Conservation (phyloP, 2,888 invertebrate genomes). For the Phortica magna region DNA sequence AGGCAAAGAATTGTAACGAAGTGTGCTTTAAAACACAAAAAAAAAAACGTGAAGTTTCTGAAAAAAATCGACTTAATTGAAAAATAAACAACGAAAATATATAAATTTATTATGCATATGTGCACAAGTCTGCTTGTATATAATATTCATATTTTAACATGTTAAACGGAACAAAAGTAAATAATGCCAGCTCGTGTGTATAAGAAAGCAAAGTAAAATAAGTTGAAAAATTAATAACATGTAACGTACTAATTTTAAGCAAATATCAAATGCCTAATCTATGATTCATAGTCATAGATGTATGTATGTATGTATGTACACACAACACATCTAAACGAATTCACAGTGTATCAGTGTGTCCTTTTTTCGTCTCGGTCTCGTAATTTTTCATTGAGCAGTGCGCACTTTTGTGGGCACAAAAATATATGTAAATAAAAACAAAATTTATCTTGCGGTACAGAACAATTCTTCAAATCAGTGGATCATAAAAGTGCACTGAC, state of each 20-base stretch:
- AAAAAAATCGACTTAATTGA: neutral
- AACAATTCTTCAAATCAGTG: slow-evolving; percentile 1
- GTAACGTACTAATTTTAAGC: slow-evolving; percentile 61
- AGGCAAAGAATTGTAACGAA: too few relatives aligned
- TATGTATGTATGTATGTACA: neutral
- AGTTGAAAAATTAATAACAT: slow-evolving; percentile 38
- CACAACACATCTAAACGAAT: slow-evolving; percentile 58
- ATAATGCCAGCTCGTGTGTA: neutral
- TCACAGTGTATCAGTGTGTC: slow-evolving; percentile 40
- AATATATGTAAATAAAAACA: slow-evolving; percentile 4
- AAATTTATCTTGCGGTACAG: too few relatives aligned
- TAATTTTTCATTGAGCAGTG: slow-evolving; percentile 1
- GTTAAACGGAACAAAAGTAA: slow-evolving; percentile 21
- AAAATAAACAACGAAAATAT: slow-evolving; percentile 5
- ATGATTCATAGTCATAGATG: neutral
- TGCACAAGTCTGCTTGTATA: neutral
- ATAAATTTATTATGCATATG: neutral
- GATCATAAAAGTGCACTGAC: neutral
- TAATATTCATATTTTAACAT: neutral
- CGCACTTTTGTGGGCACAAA: neutral
- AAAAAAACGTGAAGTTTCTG: neutral
- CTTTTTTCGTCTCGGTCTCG: neutral
- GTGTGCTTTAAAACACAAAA: neutral
- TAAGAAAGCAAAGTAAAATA: slow-evolving; percentile 15
- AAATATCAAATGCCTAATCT: slow-evolving; percentile 51